These are phyloP conservation scores for Ispidina lecontei DNA, from an alignment of 2,797 vertebrate genomes.

Conservation along the genomic window DNA sequence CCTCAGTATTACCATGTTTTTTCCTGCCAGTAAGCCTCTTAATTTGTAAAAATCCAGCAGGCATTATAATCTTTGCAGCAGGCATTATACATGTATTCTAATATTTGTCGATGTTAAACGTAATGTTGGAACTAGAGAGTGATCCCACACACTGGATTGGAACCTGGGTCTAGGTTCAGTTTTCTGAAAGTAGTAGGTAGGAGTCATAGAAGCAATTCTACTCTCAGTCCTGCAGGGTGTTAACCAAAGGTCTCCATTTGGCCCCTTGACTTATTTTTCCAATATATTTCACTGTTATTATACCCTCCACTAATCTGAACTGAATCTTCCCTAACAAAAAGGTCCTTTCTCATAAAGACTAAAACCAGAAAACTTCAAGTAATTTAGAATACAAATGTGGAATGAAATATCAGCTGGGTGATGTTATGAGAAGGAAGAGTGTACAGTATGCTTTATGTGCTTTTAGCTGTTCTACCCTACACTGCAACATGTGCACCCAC, in stretches of 20 bases:
- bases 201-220: background rate
- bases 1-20: background rate
- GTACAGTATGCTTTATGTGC: conserved; percentile 56
- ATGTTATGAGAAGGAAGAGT: conserved; percentile 17
- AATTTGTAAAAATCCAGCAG: background rate
- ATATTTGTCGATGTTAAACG: background rate
- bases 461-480: conserved; percentile 45
- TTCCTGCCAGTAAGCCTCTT: background rate
- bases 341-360: background rate
- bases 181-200: background rate
- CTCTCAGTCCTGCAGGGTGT: background rate
- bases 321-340: background rate
- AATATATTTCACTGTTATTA: background rate
- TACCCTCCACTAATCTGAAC: background rate
- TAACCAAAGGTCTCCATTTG: background rate
- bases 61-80: rapidly evolving
- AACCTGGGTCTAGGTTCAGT: background rate
- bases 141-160: background rate
- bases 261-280: background rate
- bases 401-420: conserved; percentile 30
- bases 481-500: conserved; percentile 48
- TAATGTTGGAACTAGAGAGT: rapidly evolving
- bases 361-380: background rate
- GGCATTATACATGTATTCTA: too few relatives aligned
- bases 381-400: conserved; percentile 35